Conservation (phyloP, 1,140 invertebrate species). For the Physella acuta region DNA sequence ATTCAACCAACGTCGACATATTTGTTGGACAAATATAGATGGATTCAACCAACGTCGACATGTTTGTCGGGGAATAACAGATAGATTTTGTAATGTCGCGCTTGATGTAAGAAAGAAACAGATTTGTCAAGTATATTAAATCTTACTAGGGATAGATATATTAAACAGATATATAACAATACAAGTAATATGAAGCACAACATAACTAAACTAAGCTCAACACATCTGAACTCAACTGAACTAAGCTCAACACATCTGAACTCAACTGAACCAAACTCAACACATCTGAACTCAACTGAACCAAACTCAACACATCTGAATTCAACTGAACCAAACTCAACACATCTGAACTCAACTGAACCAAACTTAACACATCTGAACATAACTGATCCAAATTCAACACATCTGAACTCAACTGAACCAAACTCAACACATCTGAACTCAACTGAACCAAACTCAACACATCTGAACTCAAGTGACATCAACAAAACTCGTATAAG, state of each 20-base stretch:
- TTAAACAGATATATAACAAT: too few species aligned
- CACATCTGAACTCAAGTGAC: background rate
- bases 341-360: background rate
- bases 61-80: too few species aligned
- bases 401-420: slow-evolving; percentile 1
- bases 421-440: background rate
- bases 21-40: too few species aligned
- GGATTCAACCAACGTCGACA: too few species aligned
- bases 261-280: background rate
- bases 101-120: too few species aligned
- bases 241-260: background rate
- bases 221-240: background rate
- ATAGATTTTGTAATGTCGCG: too few species aligned
- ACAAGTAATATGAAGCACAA: too few species aligned
- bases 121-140: too few species aligned
- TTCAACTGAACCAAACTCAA: background rate
- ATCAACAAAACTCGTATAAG: too few species aligned
- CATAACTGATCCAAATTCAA: background rate
- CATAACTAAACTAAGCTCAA: slow-evolving; percentile 2
- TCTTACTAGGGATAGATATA: too few species aligned
- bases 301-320: background rate
- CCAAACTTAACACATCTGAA: background rate
- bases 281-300: background rate
- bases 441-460: background rate
- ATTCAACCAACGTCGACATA: too few species aligned